phyloP scores from a whole-genome alignment of 2,888 invertebrate species.

The Drosophila demipolita region DNA sequence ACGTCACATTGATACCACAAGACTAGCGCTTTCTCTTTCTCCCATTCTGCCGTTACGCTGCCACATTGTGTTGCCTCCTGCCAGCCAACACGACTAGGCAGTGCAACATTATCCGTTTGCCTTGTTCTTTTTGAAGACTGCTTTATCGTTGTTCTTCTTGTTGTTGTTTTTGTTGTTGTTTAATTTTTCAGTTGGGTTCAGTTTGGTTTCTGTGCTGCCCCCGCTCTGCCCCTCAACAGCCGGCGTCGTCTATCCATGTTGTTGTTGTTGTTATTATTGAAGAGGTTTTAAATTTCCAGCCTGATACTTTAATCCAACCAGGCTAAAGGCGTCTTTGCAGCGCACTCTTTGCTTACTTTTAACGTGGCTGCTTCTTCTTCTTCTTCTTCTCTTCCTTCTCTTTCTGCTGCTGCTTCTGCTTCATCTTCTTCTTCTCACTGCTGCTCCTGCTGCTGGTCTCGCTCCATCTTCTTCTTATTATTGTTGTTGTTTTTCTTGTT shows the following conservation, averaged over 20 bases:
- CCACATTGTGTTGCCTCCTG: background rate
- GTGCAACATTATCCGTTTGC: constrained; percentile 60
- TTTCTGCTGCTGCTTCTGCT: constrained; percentile 5
- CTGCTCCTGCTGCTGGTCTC: too few species aligned
- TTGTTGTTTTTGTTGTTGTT: constrained; percentile 53
- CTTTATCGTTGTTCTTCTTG: constrained; percentile 45
- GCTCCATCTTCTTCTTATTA: background rate
- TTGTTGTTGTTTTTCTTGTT: constrained; percentile 8
- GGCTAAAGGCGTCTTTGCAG: constrained; percentile 41
- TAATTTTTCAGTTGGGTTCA: constrained; percentile 68
- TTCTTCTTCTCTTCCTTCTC: background rate
- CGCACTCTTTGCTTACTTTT: constrained; percentile 38
- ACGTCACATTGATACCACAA: constrained; percentile 55
- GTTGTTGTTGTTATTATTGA: constrained; percentile 32
- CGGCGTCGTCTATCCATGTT: background rate
- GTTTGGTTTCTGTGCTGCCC: constrained; percentile 46
- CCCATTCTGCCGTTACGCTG: background rate
- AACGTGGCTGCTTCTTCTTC: constrained; percentile 24
- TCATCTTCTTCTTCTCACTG: background rate
- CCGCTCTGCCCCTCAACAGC: background rate
- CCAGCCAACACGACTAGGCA: constrained; percentile 8
- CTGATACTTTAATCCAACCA: constrained; percentile 66
- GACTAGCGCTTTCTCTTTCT: constrained; percentile 1
- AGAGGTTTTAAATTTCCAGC: constrained; percentile 68
- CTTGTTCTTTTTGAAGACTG: constrained; percentile 51